These are phyloP conservation scores for Stenolophus ochropezus DNA, from an alignment of 2,888 invertebrate species.

Conservation along the genomic window DNA sequence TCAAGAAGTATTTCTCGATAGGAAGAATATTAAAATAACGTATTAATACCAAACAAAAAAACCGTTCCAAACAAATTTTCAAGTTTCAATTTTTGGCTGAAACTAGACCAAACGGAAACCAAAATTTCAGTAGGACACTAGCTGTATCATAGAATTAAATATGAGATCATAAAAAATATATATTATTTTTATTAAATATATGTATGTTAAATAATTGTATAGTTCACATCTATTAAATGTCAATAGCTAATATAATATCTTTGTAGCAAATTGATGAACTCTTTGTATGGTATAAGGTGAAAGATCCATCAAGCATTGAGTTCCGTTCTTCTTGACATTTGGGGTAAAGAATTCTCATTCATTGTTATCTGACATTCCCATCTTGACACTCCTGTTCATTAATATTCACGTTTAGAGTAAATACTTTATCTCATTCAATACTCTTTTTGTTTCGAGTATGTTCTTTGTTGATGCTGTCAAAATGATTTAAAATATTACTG, in stretches of 20 bases:
- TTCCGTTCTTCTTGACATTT: not conserved
- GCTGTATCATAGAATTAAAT: too few relatives aligned
- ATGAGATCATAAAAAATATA: too few relatives aligned
- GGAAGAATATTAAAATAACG: too few relatives aligned
- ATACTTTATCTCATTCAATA: slow-evolving; percentile 8
- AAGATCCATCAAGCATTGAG: not conserved
- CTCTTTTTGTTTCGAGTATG: not conserved
- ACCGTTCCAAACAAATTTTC: too few relatives aligned
- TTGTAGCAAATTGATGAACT: not conserved
- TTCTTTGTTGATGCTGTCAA: slow-evolving; percentile 4
- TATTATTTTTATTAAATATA: too few relatives aligned
- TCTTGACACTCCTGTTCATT: slow-evolving; percentile 26
- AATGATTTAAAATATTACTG: not conserved
- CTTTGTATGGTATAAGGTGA: not conserved
- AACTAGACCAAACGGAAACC: too few relatives aligned
- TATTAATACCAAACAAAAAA: too few relatives aligned
- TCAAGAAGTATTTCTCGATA: too few relatives aligned
- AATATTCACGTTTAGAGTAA: slow-evolving; percentile 35
- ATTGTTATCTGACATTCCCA: slow-evolving; percentile 17
- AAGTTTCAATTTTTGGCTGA: too few relatives aligned
- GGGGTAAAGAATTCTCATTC: slow-evolving; percentile 31
- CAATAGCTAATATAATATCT: not conserved
- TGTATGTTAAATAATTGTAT: too few relatives aligned
- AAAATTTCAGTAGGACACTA: too few relatives aligned
- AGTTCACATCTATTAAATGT: too few relatives aligned